Percentiles rank a stretch among this genome's conserved stretches.
Evolutionary conservation across 2,113 vertebrate species (phyloP).

Genomic region (Chlamydotis undulata): DNA sequence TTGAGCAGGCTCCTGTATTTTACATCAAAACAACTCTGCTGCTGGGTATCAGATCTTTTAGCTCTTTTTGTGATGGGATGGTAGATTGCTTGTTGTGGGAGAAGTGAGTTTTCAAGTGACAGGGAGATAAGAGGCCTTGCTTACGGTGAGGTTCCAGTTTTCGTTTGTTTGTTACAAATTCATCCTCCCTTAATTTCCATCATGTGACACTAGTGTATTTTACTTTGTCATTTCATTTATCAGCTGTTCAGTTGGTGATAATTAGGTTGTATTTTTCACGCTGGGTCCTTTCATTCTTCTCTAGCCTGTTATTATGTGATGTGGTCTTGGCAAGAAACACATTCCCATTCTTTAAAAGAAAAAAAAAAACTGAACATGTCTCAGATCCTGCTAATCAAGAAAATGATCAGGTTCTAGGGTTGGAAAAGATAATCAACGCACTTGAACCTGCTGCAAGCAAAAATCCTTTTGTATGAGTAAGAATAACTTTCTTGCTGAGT

Average conservation of each 20-base stretch:
- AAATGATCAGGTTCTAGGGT: constrained; percentile 3
- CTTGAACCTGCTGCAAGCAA: background rate
- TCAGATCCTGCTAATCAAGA: constrained; percentile 61
- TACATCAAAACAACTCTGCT: background rate
- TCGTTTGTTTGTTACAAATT: background rate
- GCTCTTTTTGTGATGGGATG: background rate
- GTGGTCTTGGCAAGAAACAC: constrained; percentile 43
- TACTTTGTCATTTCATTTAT: background rate
- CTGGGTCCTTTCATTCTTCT: constrained; percentile 3
- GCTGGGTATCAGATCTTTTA: background rate
- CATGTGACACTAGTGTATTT: background rate
- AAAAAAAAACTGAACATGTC: background rate
- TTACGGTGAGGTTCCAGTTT: background rate
- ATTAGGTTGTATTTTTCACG: constrained; percentile 14
- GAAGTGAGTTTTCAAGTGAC: background rate
- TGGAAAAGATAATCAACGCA: constrained; percentile 39
- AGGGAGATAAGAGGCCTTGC: background rate
- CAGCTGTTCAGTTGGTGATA: constrained; percentile 12
- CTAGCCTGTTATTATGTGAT: background rate
- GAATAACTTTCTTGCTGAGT: background rate
- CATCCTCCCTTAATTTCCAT: background rate
- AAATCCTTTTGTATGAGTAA: background rate
- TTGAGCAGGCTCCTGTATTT: background rate
- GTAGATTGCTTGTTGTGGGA: background rate
- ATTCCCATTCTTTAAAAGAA: background rate